Conservation (phyloP, 23 tunicate species). For the Ciona savignyi region DNA sequence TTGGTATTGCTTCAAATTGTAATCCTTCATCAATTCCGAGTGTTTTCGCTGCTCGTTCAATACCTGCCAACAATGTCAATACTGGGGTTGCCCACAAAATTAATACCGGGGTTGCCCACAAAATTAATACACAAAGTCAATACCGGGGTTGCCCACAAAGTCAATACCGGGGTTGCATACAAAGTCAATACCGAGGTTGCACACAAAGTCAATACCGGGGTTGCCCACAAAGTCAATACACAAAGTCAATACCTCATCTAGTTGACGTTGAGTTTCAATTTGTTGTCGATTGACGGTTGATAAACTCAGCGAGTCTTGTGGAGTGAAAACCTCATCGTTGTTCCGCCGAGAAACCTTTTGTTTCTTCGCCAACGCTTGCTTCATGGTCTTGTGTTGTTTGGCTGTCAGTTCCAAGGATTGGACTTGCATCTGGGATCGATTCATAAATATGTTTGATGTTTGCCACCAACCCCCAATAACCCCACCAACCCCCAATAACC, state of each 20-base stretch:
- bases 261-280: slow-evolving; percentile 54
- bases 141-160: too few relatives aligned
- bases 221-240: too few relatives aligned
- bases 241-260: slow-evolving; percentile 88
- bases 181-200: not conserved
- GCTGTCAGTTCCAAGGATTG: slow-evolving; percentile 49
- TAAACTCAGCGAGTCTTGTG: slow-evolving; percentile 34
- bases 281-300: slow-evolving; percentile 30
- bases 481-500: too few relatives aligned
- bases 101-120: too few relatives aligned
- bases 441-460: too few relatives aligned
- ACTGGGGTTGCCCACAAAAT: too few relatives aligned
- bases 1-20: slow-evolving; percentile 39
- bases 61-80: slow-evolving; percentile 34
- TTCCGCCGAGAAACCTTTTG: slow-evolving; percentile 44
- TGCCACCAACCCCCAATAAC: too few relatives aligned
- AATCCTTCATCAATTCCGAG: slow-evolving; percentile 50
- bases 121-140: too few relatives aligned
- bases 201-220: not conserved
- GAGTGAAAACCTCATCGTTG: slow-evolving; percentile 71
- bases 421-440: slow-evolving; percentile 51
- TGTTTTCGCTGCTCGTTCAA: slow-evolving; percentile 54
- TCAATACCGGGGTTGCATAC: too few relatives aligned
- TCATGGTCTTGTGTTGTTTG: slow-evolving; percentile 49
- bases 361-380: slow-evolving; percentile 75